phyloP scores from a whole-genome alignment of 2,113 vertebrate species.

The Saguinus imperator region DNA sequence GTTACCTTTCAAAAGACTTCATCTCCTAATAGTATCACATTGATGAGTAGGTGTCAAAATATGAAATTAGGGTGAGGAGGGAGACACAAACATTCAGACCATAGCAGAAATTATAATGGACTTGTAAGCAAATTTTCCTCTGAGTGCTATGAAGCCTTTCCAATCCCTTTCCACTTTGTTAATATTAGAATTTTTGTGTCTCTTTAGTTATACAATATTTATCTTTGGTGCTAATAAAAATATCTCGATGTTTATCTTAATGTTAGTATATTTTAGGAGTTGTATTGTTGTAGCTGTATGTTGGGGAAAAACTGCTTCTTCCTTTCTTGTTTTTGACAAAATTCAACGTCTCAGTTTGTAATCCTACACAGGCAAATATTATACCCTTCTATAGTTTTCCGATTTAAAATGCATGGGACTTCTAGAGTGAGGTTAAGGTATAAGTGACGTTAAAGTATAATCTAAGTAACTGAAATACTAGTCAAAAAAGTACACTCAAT shows the following conservation, averaged over 20 bases:
- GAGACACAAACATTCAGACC: background rate
- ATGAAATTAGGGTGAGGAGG: background rate
- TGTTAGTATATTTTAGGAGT: background rate
- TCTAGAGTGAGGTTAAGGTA: background rate
- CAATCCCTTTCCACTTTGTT: background rate
- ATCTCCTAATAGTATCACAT: background rate
- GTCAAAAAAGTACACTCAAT: background rate
- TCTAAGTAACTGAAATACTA: background rate
- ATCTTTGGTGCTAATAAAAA: background rate
- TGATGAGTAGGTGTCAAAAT: background rate
- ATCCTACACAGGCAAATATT: background rate
- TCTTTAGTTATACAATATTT: background rate
- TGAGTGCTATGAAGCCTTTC: background rate
- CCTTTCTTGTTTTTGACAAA: background rate
- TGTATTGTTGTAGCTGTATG: background rate
- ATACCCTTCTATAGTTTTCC: background rate
- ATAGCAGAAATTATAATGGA: background rate
- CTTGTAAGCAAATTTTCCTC: background rate
- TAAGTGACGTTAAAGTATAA: background rate
- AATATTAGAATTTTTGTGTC: constrained; percentile 26
- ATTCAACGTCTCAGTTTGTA: background rate
- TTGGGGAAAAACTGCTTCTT: background rate
- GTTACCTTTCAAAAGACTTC: no score
- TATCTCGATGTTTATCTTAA: background rate
- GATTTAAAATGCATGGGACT: background rate